Conservation (phyloP, 2,888 invertebrate species). For the Ceriagrion tenellum region DNA sequence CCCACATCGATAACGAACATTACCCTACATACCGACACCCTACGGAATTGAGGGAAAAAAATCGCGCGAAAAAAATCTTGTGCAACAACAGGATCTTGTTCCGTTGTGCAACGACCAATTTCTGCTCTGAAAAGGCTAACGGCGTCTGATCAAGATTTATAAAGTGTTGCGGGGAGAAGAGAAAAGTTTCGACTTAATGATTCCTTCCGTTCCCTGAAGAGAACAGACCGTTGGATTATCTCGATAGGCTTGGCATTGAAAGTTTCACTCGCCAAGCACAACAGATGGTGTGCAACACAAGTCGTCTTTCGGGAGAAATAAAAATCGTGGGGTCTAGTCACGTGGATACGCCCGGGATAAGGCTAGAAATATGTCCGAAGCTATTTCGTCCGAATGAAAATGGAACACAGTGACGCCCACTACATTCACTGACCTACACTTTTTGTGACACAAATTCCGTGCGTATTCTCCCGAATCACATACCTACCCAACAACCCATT, state of each 20-base stretch:
- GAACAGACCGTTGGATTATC: background rate
- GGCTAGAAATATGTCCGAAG: no score
- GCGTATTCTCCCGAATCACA: no score
- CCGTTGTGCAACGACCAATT: background rate
- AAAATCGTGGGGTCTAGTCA: no score
- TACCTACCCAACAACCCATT: no score
- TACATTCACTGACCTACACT: no score
- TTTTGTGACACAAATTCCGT: no score
- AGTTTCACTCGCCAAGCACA: background rate
- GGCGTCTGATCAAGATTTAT: background rate
- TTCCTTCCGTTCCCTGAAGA: background rate
- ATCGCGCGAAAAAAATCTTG: background rate
- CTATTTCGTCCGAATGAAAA: no score
- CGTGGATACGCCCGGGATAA: no score
- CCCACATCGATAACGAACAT: background rate
- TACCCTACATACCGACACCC: conserved; percentile 24
- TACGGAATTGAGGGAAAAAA: background rate
- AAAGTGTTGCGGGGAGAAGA: background rate
- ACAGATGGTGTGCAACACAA: background rate
- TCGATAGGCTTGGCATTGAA: background rate
- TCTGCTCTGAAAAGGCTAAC: background rate
- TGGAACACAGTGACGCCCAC: no score
- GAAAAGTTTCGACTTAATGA: background rate
- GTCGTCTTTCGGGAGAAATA: background rate
- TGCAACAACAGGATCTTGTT: conserved; percentile 28